Evolutionary conservation across 2,888 invertebrate genomes (phyloP).

Genomic region (Ectemnius cavifrons): DNA sequence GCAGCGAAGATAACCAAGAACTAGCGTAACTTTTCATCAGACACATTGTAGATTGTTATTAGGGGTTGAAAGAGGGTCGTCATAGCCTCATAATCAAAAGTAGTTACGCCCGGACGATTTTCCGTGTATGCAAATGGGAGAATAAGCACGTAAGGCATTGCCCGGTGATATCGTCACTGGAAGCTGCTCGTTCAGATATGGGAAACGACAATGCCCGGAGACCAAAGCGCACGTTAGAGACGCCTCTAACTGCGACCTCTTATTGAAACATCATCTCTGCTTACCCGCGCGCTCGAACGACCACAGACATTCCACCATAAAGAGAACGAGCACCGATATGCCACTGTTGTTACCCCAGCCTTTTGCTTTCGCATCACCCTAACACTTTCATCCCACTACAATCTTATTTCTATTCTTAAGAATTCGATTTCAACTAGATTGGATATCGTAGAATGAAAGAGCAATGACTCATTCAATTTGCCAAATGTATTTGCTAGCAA

Average conservation of each 20-base stretch:
- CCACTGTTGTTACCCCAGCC: constrained; percentile 19
- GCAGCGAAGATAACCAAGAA: too few species aligned
- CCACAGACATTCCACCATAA: constrained; percentile 65
- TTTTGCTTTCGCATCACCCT: constrained; percentile 33
- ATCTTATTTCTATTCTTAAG: constrained; percentile 8
- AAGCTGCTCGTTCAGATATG: constrained; percentile 64
- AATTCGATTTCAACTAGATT: too few species aligned
- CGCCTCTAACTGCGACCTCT: constrained; percentile 67
- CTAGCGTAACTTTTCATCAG: too few species aligned
- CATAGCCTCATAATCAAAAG: constrained; percentile 48
- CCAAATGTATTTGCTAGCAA: background rate
- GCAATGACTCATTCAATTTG: too few species aligned
- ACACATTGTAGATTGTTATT: too few species aligned
- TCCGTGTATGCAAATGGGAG: constrained; percentile 42
- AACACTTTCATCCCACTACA: background rate
- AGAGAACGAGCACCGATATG: constrained; percentile 50
- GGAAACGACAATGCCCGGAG: constrained; percentile 62
- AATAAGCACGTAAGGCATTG: constrained; percentile 45
- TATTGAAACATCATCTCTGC: constrained; percentile 74
- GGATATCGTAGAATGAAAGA: too few species aligned
- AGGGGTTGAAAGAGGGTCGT: too few species aligned
- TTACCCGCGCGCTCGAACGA: constrained; percentile 41
- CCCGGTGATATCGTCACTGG: constrained; percentile 44
- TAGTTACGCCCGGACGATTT: constrained; percentile 48
- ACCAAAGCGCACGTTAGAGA: constrained; percentile 73